Evolutionary conservation across 2,113 vertebrate species (phyloP), one percentile per base, ranked within the genome.

Genomic region (Hypocryptadius cinnamomeus): DNA sequence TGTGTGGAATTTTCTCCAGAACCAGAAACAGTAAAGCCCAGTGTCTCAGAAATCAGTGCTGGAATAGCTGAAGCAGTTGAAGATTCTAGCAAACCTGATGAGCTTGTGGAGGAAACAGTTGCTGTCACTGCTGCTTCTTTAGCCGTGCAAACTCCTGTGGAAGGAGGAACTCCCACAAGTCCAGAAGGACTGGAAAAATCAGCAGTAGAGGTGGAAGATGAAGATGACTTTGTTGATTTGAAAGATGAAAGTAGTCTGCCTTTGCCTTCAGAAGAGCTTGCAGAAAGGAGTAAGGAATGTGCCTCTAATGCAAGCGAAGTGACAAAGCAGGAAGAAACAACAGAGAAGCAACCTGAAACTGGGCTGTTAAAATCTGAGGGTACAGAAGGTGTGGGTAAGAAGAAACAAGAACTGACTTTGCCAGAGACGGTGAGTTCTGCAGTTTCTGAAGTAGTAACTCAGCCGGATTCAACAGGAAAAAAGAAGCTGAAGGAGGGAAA

Each of bases 211-310:
- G 81, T 97, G 40, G 97, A 96, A 51, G 96, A 97, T 0, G 97
- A 97, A 44, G 97, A 97, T 15, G 98, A 97, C 44, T 98, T 97
- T 60, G 97, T 97, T 80, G 97, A 98, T 87, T 87, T 97, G 71
- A 97, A 97, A 89, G 93, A 95, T 20, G 97, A 98, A 70, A 90
- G 91, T 39, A 96, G 76, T 77, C 57, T 96, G 53, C 12, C 84
- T 81, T 85, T 96, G 82, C 48, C 87, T 66, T 77, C 93, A 50
- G 54, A 85, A 30, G 71, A 72, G 30, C 30, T 39, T 92, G 50
- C 48, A 61, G 83, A 84, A 61, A 81, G 51, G 23, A 66, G 18
- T 30, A 70, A 94, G 68, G 84, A 94, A 33, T 12, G 20, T 60
- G 56, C 9, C 37, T 47, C 59, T 17, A 51, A 51, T 88, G 90